Conservation (phyloP, 2,113 vertebrate species). For the Tympanuchus pallidicinctus region DNA sequence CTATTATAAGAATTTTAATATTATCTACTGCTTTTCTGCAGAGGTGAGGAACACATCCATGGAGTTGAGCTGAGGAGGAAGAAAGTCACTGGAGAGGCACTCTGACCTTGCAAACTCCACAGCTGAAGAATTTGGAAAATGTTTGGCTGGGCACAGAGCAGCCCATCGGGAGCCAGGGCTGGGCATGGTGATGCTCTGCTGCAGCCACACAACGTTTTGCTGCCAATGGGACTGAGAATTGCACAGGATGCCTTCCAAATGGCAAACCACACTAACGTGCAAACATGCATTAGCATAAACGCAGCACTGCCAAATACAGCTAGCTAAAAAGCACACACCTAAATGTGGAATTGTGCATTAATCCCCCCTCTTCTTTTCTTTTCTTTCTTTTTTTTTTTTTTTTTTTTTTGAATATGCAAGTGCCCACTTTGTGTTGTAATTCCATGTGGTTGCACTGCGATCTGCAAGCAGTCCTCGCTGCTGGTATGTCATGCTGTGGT, state of each 20-base stretch:
- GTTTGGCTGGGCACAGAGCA: neutral
- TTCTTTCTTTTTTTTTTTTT: neutral
- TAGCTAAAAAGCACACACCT: neutral
- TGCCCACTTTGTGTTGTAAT: conserved; percentile 20
- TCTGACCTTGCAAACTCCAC: neutral
- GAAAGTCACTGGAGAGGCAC: neutral
- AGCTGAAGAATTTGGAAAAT: neutral
- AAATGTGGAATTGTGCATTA: neutral
- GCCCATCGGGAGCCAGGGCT: neutral
- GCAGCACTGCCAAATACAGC: neutral
- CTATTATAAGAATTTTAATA: neutral
- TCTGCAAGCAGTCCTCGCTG: neutral
- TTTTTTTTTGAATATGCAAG: neutral
- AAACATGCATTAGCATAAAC: neutral
- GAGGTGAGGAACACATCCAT: rapidly evolving
- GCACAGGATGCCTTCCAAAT: conserved; percentile 21
- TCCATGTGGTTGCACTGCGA: neutral
- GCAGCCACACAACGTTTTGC: neutral
- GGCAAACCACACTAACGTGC: neutral
- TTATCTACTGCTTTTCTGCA: neutral
- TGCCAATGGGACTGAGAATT: neutral
- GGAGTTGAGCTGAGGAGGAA: neutral
- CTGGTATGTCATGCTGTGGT: neutral
- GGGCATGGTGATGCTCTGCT: neutral
- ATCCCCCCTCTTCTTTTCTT: neutral